Base-by-base conservation (phyloP, 2,797 vertebrate genomes). In the Schizothorax lantsangensis region DNA sequence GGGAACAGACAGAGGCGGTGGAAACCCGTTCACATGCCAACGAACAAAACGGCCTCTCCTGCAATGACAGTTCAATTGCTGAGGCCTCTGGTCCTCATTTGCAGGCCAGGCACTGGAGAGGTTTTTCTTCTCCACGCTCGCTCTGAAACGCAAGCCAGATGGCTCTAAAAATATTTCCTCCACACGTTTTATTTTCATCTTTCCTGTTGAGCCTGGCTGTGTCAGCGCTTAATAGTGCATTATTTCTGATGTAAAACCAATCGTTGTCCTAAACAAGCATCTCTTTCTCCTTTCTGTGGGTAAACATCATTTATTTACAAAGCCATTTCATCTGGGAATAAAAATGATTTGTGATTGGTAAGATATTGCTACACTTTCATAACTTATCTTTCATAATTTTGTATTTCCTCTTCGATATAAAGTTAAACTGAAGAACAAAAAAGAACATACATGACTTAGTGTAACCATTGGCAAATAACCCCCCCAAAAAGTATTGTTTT, bases 51-150 rank as follows among this genome's bases (percentile, higher is more conserved):
- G 91, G 91, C 94, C 93, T 94, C 95, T 95, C 94, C 92, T 94
- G 95, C 89, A 94, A 96, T 97, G 96, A 97, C 96, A 97, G 97
- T 97, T 97, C 96, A 97, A 97, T 97, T 93, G 95, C 96, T 47
- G 84, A 92, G 89, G 92, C 93, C 94, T 96, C 97, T 98, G 96
- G 96, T 97, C 95, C 91, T 96, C 94, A 96, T 98, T 97, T 96
- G 94, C 95, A 95, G 95, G 95, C 94, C 92, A 96, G 95, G 93
- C 94, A 92, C 90, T 85, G 90, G 94, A 94, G 49, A 79, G 52
- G 94, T 95, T 96, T 95, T 94, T 94, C 81, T 89, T 80, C 81
- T 94, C 89, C 93, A 94, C 90, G 94, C 95, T 96, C 92, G 91
- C 92, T 92, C 93, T 90, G 91, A 97, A 95, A 98, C 95, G 93